Conservation (phyloP, 1,140 invertebrate genomes). For the Orchesella cincta region DNA sequence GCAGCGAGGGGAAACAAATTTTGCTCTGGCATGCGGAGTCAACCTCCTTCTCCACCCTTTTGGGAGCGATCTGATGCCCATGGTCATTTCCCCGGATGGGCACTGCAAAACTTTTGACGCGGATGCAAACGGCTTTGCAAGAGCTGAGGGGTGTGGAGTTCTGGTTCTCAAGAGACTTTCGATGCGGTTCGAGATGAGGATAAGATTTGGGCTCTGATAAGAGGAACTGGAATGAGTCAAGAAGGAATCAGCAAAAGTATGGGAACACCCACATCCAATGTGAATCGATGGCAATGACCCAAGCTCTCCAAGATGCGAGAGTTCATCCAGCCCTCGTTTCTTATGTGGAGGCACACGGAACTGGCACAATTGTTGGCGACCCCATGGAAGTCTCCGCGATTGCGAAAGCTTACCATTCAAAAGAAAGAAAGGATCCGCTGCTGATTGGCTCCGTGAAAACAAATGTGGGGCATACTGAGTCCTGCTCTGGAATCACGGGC, state of each 20-base stretch:
- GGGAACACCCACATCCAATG: not conserved
- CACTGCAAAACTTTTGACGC: conserved; percentile 17
- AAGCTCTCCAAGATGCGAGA: not conserved
- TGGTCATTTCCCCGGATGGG: too few species aligned
- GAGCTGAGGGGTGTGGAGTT: not conserved
- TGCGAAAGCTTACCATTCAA: too few species aligned
- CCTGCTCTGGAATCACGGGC: not conserved
- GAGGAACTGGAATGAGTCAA: not conserved
- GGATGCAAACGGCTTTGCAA: not conserved
- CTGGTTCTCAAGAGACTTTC: not conserved
- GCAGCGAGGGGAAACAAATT: too few species aligned
- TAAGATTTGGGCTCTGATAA: not conserved
- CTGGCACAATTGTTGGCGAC: conserved; percentile 9
- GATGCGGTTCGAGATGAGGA: not conserved
- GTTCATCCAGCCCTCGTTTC: not conserved
- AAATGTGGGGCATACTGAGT: not conserved
- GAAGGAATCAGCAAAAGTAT: not conserved
- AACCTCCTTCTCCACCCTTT: too few species aligned
- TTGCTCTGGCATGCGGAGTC: too few species aligned
- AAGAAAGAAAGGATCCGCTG: not conserved
- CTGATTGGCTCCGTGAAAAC: not conserved
- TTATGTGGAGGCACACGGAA: conserved; percentile 13
- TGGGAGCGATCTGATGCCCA: too few species aligned
- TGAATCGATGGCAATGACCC: not conserved
- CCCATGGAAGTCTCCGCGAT: too few species aligned